Base-by-base conservation (phyloP, 2,888 invertebrate genomes). In the Mantis religiosa region DNA sequence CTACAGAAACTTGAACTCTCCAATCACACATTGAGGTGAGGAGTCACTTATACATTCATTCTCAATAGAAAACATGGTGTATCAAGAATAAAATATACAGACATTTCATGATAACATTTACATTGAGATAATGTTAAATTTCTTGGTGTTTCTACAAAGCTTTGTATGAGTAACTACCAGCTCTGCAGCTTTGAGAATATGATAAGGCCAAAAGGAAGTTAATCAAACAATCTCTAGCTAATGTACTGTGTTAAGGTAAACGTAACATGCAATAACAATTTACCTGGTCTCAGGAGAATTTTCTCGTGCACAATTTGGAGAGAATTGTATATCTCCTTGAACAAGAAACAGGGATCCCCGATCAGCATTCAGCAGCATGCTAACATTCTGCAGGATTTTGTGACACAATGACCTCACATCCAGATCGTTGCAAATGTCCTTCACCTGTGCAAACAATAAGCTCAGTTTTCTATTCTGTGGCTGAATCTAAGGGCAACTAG, bases 341-440 rank as follows among this genome's bases (percentile, higher is more conserved):
- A 98, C 98, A 91, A 98, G 95, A 94, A 99, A 99, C 92, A 99
- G 94, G 41, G 98, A 98, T 87, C 98, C 98, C 87, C 98, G 95
- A 93, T 99, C 99, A 25, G 98, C 98, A 92, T 98, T 97, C 91
- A 98, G 95, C 84, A 99, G 94, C 92, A 97, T 97, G 92, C 97
- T 98, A 89, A 99, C 98, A 93, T 99, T 99, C 93, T 98, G 98
- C 89, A 98, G 95, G 92, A 99, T 99, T 94, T 99, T 99, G 95
- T 98, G 98, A 93, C 98, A 98, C 91, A 99, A 94, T 83, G 97
- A 97, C 91, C 98, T 96, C 88, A 98, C 97, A 93, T 99, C 98
- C 92, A 99, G 94, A 93, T 99, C 99, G 94, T 98, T 98, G 94
- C 98, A 98, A 92, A 99, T 98, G 93, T 99, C 98, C 94, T 98